Evolutionary conservation across 2,113 vertebrate species (phyloP), one percentile per base, ranked within the genome.

Genomic region (Phyllostomus discolor): DNA sequence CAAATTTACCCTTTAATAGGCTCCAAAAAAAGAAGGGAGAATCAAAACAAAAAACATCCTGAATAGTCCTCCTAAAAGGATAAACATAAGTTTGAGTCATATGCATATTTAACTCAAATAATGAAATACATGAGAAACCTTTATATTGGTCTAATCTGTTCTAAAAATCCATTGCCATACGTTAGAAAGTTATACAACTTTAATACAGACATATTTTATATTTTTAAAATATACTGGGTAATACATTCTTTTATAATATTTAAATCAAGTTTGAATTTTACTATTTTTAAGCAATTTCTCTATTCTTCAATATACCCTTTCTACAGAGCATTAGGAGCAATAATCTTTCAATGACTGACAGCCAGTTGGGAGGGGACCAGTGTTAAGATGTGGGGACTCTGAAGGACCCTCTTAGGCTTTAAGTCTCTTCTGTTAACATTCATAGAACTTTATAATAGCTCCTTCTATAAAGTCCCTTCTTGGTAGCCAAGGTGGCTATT

Each of bases 401-500:
- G 90, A 98, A 98, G 94, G 22, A 15, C 33, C 67, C n/a, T 41
- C 38, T 52, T 95, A 46, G 83, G 16, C 5, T 95, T 94, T 79
- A 67, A 62, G 4, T 96, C 52, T 95, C 67, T 62, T 92, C 82
- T 94, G 48, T 75, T 54, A 95, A 62, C 46, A 69, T 90, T 91
- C 88, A 75, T 10, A 66, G 62, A 33, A 31, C 33, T 84, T 70
- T 17, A 69, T 59, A 95, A 95, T 43, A 91, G 11, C 14, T 33
- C 88, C 33, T 97, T 91, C 28, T 72, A 48, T 75, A 54, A 67
- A 82, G 20, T 85, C 43, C 59, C n/a, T 96, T 97, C 94, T 97
- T 96, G 67, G 70, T 95, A 69, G 88, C 43, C 87, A 91, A 67
- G 35, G 78, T 73, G 50, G 90, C 73, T 97, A 31, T 5, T 81